Conservation (phyloP, 2,888 invertebrate species). For the Ichneumoninae sp. region DNA sequence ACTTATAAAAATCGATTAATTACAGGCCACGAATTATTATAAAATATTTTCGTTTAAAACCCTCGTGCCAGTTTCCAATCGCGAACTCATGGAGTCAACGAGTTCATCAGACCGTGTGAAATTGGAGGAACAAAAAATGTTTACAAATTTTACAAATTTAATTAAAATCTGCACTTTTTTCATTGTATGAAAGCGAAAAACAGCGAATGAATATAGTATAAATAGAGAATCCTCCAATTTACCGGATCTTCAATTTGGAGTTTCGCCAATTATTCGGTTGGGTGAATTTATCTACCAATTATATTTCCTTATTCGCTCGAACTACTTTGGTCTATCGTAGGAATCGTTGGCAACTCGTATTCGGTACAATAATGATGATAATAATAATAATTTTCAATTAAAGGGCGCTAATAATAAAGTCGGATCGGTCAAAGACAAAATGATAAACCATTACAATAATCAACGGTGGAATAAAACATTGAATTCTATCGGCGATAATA, state of each 20-base stretch:
- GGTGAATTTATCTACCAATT: conserved; percentile 58
- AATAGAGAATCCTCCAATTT: conserved; percentile 39
- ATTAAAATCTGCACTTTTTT: neutral
- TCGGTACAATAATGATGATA: conserved; percentile 22
- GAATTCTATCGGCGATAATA: conserved; percentile 69
- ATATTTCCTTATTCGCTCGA: conserved; percentile 48
- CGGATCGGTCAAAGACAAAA: conserved; percentile 30
- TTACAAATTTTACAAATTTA: conserved; percentile 4
- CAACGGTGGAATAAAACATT: conserved; percentile 70
- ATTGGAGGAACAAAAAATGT: conserved; percentile 25
- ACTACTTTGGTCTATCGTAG: conserved; percentile 54
- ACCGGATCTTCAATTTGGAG: conserved; percentile 33
- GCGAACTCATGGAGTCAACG: conserved; percentile 19
- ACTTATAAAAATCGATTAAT: neutral
- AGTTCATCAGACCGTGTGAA: conserved; percentile 27
- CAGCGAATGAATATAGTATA: neutral
- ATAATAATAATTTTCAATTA: neutral
- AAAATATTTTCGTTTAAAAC: neutral
- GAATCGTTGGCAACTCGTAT: conserved; percentile 60
- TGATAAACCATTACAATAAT: conserved; percentile 9
- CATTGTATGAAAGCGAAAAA: neutral
- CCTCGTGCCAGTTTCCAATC: conserved; percentile 34
- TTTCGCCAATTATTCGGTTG: conserved; percentile 54
- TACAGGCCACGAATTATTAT: neutral
- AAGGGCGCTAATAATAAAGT: conserved; percentile 31